Percentiles rank a stretch among this genome's conserved stretches.
phyloP scores from a whole-genome alignment of 2,113 vertebrate species.

The Triplophysa dalaica region DNA sequence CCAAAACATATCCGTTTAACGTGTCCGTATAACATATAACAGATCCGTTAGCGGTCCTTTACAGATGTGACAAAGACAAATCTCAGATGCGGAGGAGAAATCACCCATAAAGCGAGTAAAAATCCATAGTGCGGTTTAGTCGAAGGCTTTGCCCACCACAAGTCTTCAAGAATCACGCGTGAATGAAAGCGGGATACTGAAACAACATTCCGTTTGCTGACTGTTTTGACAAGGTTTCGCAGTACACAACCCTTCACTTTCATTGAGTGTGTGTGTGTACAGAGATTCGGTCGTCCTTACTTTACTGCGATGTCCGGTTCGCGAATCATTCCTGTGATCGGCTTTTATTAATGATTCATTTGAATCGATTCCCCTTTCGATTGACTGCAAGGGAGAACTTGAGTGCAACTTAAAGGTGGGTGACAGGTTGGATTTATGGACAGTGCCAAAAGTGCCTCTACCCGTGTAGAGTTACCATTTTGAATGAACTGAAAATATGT shows the following conservation, averaged over 20 bases:
- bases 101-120: conserved; percentile 18
- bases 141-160: conserved; percentile 31
- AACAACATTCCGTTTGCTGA: background rate
- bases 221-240: background rate
- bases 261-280: background rate
- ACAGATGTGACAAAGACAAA: conserved; percentile 12
- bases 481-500: too few relatives aligned
- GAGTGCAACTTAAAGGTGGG: background rate
- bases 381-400: background rate
- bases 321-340: background rate
- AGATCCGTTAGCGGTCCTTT: background rate
- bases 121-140: conserved; percentile 17
- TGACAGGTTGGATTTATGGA: too few relatives aligned
- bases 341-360: background rate
- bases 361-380: background rate
- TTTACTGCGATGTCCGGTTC: conserved; percentile 7
- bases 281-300: conserved; percentile 15
- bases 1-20: background rate
- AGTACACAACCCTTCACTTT: background rate
- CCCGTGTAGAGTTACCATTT: too few relatives aligned
- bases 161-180: conserved; percentile 30
- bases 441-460: background rate
- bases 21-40: background rate
- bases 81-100: conserved; percentile 39
- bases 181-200: background rate